Conservation (phyloP, 2,888 invertebrate species). For the Hoplodrina blanda region DNA sequence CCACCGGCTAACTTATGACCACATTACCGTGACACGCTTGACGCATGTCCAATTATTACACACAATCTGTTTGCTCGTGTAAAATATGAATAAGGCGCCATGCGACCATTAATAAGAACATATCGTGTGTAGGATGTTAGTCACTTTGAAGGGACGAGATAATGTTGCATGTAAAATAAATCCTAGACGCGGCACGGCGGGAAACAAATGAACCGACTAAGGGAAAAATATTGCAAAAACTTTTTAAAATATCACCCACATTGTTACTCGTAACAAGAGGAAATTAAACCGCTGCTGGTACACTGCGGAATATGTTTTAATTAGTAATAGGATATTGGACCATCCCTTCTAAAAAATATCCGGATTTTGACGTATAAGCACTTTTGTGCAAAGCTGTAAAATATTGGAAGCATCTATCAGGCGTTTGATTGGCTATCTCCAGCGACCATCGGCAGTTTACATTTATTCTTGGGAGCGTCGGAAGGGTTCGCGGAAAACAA, state of each 20-base stretch:
- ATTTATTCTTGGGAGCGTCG: conserved; percentile 74
- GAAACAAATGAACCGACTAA: conserved; percentile 84
- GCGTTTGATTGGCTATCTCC: conserved; percentile 79
- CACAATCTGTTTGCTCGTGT: conserved; percentile 85
- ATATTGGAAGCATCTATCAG: conserved; percentile 68
- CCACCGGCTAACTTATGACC: conserved; percentile 85
- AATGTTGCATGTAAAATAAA: conserved; percentile 87
- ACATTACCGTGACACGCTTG: conserved; percentile 88
- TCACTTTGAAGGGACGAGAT: conserved; percentile 86
- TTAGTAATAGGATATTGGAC: conserved; percentile 42
- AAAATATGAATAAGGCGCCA: conserved; percentile 86
- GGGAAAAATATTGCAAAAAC: conserved; percentile 88
- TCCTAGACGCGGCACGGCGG: conserved; percentile 78
- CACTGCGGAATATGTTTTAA: conserved; percentile 37
- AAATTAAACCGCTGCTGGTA: conserved; percentile 54
- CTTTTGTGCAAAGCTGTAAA: conserved; percentile 46
- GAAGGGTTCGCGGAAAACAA: conserved; percentile 88
- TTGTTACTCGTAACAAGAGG: conserved; percentile 78
- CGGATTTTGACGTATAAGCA: conserved; percentile 11
- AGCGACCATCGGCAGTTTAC: conserved; percentile 75
- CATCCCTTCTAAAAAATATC: conserved; percentile 16
- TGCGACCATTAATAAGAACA: conserved; percentile 81
- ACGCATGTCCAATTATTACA: conserved; percentile 89
- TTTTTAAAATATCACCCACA: conserved; percentile 80
- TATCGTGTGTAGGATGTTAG: conserved; percentile 78